Evolutionary conservation across 2,888 invertebrate species (phyloP), one percentile per base, ranked within the genome.

Genomic region (Deilephila elpenor): DNA sequence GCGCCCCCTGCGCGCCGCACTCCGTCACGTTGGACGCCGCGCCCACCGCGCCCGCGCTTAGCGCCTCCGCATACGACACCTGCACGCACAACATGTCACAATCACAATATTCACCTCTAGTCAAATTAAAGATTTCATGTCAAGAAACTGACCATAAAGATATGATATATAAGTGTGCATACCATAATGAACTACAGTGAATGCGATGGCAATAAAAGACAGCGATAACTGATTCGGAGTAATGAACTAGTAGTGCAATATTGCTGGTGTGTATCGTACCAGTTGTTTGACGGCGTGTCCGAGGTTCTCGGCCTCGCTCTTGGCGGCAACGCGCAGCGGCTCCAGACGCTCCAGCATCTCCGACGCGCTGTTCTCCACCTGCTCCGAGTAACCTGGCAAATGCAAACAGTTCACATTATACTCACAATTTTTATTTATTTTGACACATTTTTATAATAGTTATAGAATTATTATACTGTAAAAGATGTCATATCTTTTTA

Each of bases 301-400:
- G 74, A 99, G 95, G 84, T 98, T 97, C 92, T 99, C 99, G 0
- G 99, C 98, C 92, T 99, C 98, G 74, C 96, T 96, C 86, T 97
- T 98, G 51, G 98, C 99, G 5, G 99, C 98, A 59, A 95, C 94
- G 0, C 98, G 95, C 37, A 99, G 95, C 1, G 97, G 97, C 82
- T 99, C 99, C 76, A 99, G 93, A 29, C 97, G 97, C 80, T 99
- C 98, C 59, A 96, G 90, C 80, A 98, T 95, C 85, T 98, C 98
- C 0, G 96, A 96, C 0, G 97, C 97, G 32, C 97, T 96, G 86
- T 97, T 97, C 81, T 97, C 96, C 77, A 97, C 96, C 84, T 97
- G 97, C 77, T 98, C 97, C 60, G 96, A 96, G 87, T 96, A 97
- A 0, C 97, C 97, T 94, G 81, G 1, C 11, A 44, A 11, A 44